These are phyloP conservation scores for Cephus spinipes DNA, from an alignment of 2,888 invertebrate genomes.

Conservation along the genomic window DNA sequence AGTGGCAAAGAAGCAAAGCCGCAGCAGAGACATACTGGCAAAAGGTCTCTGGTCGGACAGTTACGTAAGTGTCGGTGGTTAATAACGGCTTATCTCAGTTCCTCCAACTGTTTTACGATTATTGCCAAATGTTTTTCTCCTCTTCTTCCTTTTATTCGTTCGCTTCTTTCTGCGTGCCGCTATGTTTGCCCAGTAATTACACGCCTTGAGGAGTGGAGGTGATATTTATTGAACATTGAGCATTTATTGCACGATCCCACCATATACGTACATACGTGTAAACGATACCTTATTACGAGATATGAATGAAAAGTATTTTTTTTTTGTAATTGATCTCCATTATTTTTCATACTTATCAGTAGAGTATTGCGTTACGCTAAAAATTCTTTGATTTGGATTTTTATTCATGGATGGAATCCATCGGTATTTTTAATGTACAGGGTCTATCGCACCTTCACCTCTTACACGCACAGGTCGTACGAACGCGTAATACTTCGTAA, in stretches of 20 bases:
- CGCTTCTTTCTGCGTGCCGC: constrained; percentile 5
- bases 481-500: background rate
- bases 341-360: background rate
- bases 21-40: constrained; percentile 21
- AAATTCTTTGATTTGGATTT: background rate
- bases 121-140: constrained; percentile 27
- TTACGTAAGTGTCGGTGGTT: constrained; percentile 24
- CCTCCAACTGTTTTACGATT: constrained; percentile 34
- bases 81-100: constrained; percentile 27
- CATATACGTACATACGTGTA: background rate
- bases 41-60: constrained; percentile 12
- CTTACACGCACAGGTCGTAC: background rate
- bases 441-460: background rate
- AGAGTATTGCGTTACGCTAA: background rate
- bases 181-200: constrained; percentile 27
- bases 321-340: background rate
- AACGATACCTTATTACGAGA: background rate
- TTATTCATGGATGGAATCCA: background rate
- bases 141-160: constrained; percentile 12
- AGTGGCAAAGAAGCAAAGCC: constrained; percentile 14
- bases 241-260: constrained; percentile 16
- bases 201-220: constrained; percentile 15
- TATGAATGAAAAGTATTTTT: background rate
- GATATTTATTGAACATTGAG: constrained; percentile 23
- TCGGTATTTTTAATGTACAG: background rate